Base-by-base conservation (phyloP, 2,888 invertebrate species). In the Chrysolina oricalcia region DNA sequence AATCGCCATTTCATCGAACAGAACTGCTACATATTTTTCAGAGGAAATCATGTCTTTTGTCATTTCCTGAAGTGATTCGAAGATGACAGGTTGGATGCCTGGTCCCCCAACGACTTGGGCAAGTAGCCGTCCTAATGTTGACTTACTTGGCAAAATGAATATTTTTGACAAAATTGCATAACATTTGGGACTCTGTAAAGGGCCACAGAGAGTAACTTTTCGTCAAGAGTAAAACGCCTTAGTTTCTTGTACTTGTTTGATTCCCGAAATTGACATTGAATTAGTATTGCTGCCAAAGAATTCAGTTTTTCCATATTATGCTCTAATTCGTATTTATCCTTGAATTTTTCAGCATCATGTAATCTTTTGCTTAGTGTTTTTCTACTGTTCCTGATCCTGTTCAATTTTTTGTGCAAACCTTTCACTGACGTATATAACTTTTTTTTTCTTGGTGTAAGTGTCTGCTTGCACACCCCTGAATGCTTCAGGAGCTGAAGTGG, bases 1-100 rank as follows among this genome's bases (percentile, higher is more conserved):
- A n/a, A n/a, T n/a, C n/a, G n/a, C n/a, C n/a, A n/a, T n/a, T n/a
- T 74, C 74, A 73, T 75, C 77, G 50, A 74, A 75, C 23, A 77
- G 27, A 13, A 77, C 15, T 9, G 70, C 53, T 13, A 75, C 59
- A 63, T 66, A 64, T 56, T 63, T 72, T 46, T 77, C 68, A 62
- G 62, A 15, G 23, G 62, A 62, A 62, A 27, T 35, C 35, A 62
- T 27, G 35, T 62, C 13, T 11, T 62, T 62, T 19, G 62, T 62
- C 23, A 35, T 35, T 13, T 62, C 62, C 21, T 62, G 40, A 40
- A 40, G 40, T n/a, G n/a, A n/a, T n/a, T n/a, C n/a, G n/a, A n/a
- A n/a, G n/a, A 40, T 40, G 40, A 40, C 40, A 40, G 40, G 40
- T 40, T 40, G 40, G 40, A 10, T 40, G 40, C 40, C 40, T 40